phyloP scores from a whole-genome alignment of 2,113 vertebrate genomes.

The Pongo pygmaeus region DNA sequence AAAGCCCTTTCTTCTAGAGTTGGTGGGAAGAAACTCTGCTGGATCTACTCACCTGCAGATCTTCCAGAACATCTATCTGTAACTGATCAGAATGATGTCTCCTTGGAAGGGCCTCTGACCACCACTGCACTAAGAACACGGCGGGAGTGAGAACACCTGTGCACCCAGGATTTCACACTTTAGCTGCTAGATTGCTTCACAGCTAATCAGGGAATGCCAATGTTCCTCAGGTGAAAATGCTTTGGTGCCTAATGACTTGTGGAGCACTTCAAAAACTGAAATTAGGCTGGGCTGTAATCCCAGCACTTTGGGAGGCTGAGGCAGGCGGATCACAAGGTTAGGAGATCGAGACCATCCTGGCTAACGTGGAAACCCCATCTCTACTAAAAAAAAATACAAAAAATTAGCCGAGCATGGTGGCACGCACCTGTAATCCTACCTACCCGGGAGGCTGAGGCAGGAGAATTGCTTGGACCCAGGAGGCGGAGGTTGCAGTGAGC shows the following conservation, averaged over 20 bases:
- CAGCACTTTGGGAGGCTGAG: no score
- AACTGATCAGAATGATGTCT: accelerated
- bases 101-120: accelerated
- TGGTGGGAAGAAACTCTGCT: neutral
- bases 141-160: neutral
- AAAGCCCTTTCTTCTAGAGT: neutral
- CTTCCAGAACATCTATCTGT: neutral
- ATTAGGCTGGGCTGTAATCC: no score
- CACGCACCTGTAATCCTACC: no score
- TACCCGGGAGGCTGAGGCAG: no score
- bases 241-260: neutral
- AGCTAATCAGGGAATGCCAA: neutral
- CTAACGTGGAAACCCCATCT: no score
- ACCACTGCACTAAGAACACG: accelerated
- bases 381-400: no score
- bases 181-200: accelerated
- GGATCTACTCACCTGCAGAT: neutral
- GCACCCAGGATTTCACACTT: neutral
- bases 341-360: no score
- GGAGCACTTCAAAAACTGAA: neutral
- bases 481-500: no score
- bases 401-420: no score
- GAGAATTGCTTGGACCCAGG: no score
- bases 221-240: neutral
- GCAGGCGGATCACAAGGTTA: no score